Percentiles rank a stretch among this genome's conserved stretches.
These are phyloP conservation scores for Aphelinus certus DNA, from an alignment of 1,140 invertebrate species.

Conservation along the genomic window DNA sequence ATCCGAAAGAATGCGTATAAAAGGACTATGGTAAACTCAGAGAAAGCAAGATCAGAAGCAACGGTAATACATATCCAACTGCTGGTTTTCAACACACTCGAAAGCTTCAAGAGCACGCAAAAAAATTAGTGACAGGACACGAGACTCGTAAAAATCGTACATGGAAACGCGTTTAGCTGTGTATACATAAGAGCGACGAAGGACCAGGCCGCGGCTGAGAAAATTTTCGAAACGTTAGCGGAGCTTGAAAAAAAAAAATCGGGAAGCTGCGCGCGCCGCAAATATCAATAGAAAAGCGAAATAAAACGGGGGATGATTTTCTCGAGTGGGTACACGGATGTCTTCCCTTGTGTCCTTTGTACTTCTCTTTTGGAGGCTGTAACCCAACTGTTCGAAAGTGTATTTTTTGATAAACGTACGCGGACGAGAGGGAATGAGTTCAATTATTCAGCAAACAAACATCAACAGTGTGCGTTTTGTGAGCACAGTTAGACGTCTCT, in stretches of 20 bases:
- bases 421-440: background rate
- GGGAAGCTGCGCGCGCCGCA: background rate
- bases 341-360: conserved; percentile 22
- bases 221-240: conserved; percentile 9
- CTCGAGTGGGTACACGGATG: conserved; percentile 18
- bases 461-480: conserved; percentile 22
- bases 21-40: no score
- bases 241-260: no score
- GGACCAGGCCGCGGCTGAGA: background rate
- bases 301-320: conserved; percentile 22
- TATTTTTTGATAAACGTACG: background rate
- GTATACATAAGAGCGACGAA: background rate
- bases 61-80: no score
- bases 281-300: conserved; percentile 13
- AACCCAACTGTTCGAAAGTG: background rate
- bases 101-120: no score
- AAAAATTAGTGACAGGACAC: conserved; percentile 5
- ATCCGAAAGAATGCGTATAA: conserved; percentile 4
- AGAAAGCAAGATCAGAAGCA: no score
- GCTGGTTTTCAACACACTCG: no score
- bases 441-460: conserved; percentile 36
- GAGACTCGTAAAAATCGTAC: conserved; percentile 29
- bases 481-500: background rate
- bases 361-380: background rate
- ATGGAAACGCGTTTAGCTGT: conserved; percentile 47